Evolutionary conservation across 2,797 vertebrate species (phyloP), one percentile per base, ranked within the genome.

Genomic region (Mionectes olivaceus): DNA sequence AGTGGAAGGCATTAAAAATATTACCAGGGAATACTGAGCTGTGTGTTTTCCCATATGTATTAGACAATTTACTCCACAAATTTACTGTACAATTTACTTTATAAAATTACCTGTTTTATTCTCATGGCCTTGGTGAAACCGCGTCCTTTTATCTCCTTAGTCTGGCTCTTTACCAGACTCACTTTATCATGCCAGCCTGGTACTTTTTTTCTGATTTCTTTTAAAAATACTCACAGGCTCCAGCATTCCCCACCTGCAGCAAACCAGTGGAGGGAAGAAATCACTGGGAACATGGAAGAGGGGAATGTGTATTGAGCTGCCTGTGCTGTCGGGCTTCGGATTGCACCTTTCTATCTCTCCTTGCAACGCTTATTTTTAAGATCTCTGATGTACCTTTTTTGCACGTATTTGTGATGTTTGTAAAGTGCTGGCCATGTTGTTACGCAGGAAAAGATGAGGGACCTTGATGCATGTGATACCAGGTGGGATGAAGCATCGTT

Each of bases 391-490:
- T 59, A 28, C 35, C 19, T 46, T 75, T 35, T 89, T 52, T 79
- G 30, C n/a, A 10, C 44, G 15, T 35, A 3, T 59, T 3, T 35
- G 55, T 28, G 47, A 4, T 47, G 17, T 57, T 22, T 35, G 13
- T 46, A 46, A 52, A 77, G 28, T 57, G 44, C 8, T 44, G 79
- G 35, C 32, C 19, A 4, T 7, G 2, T 35, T 71, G 13, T 37
- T 24, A 3, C 2, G 25, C 46, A 70, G 88, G 47, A 71, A 35
- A 24, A 19, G 4, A 5, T 68, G 19, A 57, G 64, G 56, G 47
- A 22, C 0, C 8, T 19, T 39, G 1, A 17, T 11, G 67, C 24
- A 19, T 0, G 0, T 43, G 24, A 10, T 56, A 19, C 0, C n/a
- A 85, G 57, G 43, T 4, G 2, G 57, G 60, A 64, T 56, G 46